Evolutionary conservation across 2,888 invertebrate species (phyloP).

Genomic region (Leptothorax acervorum): DNA sequence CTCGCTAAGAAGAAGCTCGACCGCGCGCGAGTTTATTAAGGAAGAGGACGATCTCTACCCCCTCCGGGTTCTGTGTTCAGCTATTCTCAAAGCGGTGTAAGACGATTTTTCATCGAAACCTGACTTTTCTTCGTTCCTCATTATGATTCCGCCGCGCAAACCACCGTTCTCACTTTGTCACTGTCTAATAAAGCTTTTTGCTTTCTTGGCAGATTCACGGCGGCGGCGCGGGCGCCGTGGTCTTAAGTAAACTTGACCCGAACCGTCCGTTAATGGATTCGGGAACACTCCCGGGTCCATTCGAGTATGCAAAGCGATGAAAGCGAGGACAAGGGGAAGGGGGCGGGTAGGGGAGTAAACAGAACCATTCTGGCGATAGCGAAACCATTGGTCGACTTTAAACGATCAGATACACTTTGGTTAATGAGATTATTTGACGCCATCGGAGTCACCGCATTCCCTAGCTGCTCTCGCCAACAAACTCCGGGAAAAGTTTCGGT

Average conservation of each 20-base stretch:
- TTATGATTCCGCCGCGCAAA: conserved; percentile 43
- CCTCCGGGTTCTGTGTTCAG: background rate
- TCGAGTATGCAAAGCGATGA: conserved; percentile 72
- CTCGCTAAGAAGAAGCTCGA: background rate
- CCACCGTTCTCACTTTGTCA: conserved; percentile 53
- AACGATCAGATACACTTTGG: conserved; percentile 77
- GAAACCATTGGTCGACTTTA: conserved; percentile 63
- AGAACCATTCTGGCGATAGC: conserved; percentile 64
- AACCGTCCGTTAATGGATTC: conserved; percentile 74
- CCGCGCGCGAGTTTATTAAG: background rate
- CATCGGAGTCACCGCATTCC: conserved; percentile 31
- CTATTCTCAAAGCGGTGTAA: conserved; percentile 24
- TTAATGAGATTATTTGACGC: conserved; percentile 74
- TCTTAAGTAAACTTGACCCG: conserved; percentile 72
- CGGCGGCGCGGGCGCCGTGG: conserved; percentile 45
- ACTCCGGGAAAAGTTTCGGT: conserved; percentile 24
- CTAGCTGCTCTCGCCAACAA: conserved; percentile 20
- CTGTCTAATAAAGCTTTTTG: conserved; percentile 69
- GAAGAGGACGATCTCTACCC: background rate
- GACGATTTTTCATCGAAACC: conserved; percentile 39
- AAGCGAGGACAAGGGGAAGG: background rate
- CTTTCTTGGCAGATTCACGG: conserved; percentile 69
- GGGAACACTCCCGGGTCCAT: conserved; percentile 71
- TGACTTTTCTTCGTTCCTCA: conserved; percentile 42
- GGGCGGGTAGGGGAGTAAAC: conserved; percentile 62